Evolutionary conservation across 2,888 invertebrate species (phyloP), one percentile per base, ranked within the genome.

Genomic region (Cheilosia urbana): DNA sequence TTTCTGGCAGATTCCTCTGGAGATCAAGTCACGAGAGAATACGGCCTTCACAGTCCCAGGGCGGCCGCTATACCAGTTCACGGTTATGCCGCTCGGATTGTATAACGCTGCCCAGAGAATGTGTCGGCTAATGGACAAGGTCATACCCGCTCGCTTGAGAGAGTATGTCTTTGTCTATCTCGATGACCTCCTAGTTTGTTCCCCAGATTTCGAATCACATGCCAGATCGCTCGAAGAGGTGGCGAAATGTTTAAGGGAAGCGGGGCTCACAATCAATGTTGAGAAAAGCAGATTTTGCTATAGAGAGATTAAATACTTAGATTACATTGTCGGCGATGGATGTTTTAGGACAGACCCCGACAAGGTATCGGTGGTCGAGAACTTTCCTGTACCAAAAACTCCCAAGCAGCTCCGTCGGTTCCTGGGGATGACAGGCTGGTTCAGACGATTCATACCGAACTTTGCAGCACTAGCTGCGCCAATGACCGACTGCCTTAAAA

Each of bases 1-100:
- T 5, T 63, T 47, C 30, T 63, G 63, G 63, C 63, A 63, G 30
- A 63, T 63, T 27, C 62, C 62, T 7, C 47, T 62, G 62, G 62
- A 62, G 47, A 30, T 24, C 4, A 11, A 21, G 21, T 60, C 40
- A 13, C 21, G 19, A 5, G 5, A 60, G 58, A 19, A 37, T 7
- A 62, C 45, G 45, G 62, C 42, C 42, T 62, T 62, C 27, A 24
- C 62, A 62, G 45, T 62, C 27, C 62, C 45, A 27, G 45, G 45
- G 27, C 27, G 30, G 6, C 49, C 49, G 4, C 1, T 37, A 13
- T 37, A 37, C 13, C 37, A 37, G 37, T 37, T 37, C 37, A 37
- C 13, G 13, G 37, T 37, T 0, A 37, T 37, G 37, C 37, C 37
- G 4, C 13, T 37, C 37, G 37, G 13, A 13, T 3, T 37, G 37